These are phyloP conservation scores for Nannobrachium achirus DNA, from an alignment of 2,113 vertebrate genomes.

Conservation along the genomic window DNA sequence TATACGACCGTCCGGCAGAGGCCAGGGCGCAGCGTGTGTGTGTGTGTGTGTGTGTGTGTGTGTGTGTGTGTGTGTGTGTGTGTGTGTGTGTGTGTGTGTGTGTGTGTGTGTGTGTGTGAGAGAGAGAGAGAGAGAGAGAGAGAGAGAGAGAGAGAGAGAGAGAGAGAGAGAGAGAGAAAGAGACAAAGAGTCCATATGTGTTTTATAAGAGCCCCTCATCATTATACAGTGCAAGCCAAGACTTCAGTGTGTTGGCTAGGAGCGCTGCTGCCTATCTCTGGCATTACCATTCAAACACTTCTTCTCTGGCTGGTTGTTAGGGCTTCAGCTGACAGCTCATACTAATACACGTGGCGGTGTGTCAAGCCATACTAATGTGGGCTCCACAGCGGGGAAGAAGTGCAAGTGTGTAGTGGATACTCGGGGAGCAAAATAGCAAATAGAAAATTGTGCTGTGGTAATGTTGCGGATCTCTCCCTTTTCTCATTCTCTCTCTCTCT, in stretches of 20 bases:
- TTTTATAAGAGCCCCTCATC: slow-evolving; percentile 55
- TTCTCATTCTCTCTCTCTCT: not conserved
- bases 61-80: not conserved
- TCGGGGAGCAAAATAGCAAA: slow-evolving; percentile 47
- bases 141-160: not conserved
- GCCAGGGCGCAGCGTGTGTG: not conserved
- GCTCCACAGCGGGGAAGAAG: slow-evolving; percentile 39
- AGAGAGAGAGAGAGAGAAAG: not conserved
- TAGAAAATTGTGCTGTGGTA: slow-evolving; percentile 45
- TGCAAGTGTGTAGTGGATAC: slow-evolving; percentile 52
- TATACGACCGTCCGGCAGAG: slow-evolving; percentile 52
- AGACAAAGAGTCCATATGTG: not conserved
- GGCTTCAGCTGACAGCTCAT: slow-evolving; percentile 65
- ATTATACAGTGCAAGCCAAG: slow-evolving; percentile 62
- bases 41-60: not conserved
- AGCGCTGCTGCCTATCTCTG: slow-evolving; percentile 38
- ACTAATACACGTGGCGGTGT: slow-evolving; percentile 61
- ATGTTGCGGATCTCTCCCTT: slow-evolving; percentile 23
- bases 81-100: slow-evolving; percentile 28
- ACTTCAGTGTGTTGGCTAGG: slow-evolving; percentile 55
- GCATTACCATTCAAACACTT: slow-evolving; percentile 58
- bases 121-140: slow-evolving; percentile 20
- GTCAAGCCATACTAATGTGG: slow-evolving; percentile 62
- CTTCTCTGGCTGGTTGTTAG: slow-evolving; percentile 54
- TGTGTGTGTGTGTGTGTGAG: slow-evolving; percentile 11